Evolutionary conservation across 2,113 vertebrate genomes (phyloP), one percentile per base, ranked within the genome.

Genomic region (Cricetomys ansorgei): DNA sequence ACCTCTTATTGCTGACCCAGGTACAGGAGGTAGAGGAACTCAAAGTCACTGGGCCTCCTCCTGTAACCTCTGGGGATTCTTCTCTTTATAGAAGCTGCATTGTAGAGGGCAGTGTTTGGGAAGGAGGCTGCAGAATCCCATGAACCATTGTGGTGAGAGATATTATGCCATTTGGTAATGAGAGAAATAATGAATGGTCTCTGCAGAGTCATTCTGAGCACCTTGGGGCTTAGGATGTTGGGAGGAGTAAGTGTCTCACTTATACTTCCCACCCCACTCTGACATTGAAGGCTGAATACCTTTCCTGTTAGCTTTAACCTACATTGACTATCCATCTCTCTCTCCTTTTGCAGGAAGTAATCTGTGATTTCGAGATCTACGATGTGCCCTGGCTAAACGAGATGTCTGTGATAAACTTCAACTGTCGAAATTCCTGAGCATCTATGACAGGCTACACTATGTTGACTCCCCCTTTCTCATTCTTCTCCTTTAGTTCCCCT

Each of bases 351-450:
- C 90, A 99, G 98, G 95, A 6, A 4, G 1, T n/a, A 4, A 16
- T 59, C 45, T 98, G 98, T 69, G 59, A 70, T 3, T 99, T 99
- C 0, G n/a, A 92, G 27, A 96, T 99, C 75, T 95, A 98, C 48
- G 25, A 0, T 23, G 2, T 98, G 85, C 97, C 98, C 48, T 98
- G 98, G 98, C 0, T 11, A 37, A 72, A 86, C 3, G 3, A 88
- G 86, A 72, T 40, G 57, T 69, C 87, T 65, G 62, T 98, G 23
- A 15, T 84, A 86, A n/a, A 84, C 0, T 97, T 59, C 59, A 97
- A 0, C 16, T 99, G 98, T 96, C 34, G 88, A 0, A 92, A 91
- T 57, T 25, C 87, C 64, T 97, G 31, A 90, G 83, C 57, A 65
- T n/a, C 25, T 76, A n/a, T 13, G 48, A 21, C 34, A 4, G 3